Evolutionary conservation across 2,888 invertebrate genomes (phyloP), one percentile per base, ranked within the genome.

Genomic region (Mechanitis mazaeus): DNA sequence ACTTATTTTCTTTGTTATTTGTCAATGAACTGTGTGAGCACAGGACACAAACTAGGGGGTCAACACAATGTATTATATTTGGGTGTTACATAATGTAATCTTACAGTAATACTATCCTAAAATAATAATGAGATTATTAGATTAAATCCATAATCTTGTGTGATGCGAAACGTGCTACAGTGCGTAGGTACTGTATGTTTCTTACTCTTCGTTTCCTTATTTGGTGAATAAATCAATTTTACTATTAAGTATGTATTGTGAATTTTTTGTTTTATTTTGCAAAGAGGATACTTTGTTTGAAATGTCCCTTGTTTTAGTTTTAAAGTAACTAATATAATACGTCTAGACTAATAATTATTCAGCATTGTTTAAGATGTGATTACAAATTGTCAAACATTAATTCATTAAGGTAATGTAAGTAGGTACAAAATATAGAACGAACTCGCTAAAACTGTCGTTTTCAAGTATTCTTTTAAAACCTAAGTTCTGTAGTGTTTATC

Each of bases 401-500:
- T 50, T 31, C 7, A 50, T 35, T 35, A 5, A 35, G 6, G 35
- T 31, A 2, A 31, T 50, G 50, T 50, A 20, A n/a, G 35, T 35
- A 42, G 42, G 42, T 50, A 50, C 28, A 50, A 50, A 31, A 50
- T 50, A 50, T 50, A 31, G n/a, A 47, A 47, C n/a, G 38, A 50
- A 50, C 50, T 50, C 4, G 50, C 50, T 31, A 31, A 11, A 50
- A 50, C 31, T 31, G 31, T 31, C 50, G 11, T 50, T 50, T 31
- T 50, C n/a, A 50, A 50, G 50, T 50, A 31, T 50, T 50, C 31
- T 46, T 50, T 50, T 50, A 2, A 50, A 31, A 31, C 6, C 9
- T 50, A 31, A 50, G 50, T 50, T 61, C 55, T 57, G 46, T 57
- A n/a, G 31, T 28, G 56, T 60, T 58, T 64, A 57, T 54, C 28